Evolutionary conservation across 2,888 invertebrate species (phyloP), one percentile per base, ranked within the genome.

Genomic region (Meandrusa payeni): DNA sequence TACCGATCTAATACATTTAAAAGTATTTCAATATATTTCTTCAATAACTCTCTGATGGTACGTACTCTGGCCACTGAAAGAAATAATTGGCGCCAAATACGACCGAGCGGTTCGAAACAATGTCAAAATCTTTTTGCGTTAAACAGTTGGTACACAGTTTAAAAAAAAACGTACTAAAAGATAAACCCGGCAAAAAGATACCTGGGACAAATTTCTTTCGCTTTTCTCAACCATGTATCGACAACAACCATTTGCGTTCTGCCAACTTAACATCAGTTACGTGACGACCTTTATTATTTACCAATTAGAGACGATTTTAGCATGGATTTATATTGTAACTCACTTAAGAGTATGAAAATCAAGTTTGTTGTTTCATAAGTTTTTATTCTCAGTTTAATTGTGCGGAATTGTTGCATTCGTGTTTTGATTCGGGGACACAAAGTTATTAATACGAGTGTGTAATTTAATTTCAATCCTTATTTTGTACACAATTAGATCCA

Each of bases 191-290:
- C 62, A 72, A 75, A 69, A 69, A 66, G 57, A 59, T 52, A 57
- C 59, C 54, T 37, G 61, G 69, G 81, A 83, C 83, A 83, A 83
- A 83, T 83, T 85, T 83, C 79, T 82, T 82, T 74, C 69, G 76
- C 71, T 73, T 74, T 76, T 73, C 77, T 67, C 71, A 65, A 63
- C 68, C 56, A 57, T 59, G 59, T 50, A n/a, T 52, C 54, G 51
- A 50, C 38, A 49, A 46, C 50, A 5, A 13, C 23, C 44, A 50
- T 50, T 54, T 43, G 33, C 39, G 15, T 29, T 39, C 42, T 10
- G 22, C 23, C 41, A 41, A 34, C n/a, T 13, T 22, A 5, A 12
- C 5, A 10, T 27, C 12, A 32, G 0, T 23, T 11, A 2, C 9
- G 26, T n/a, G 0, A 10, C 9, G 1, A 2, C 5, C 33, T 36